These are phyloP conservation scores for Reticulitermes speratus DNA, from an alignment of 1,140 invertebrate species.

Conservation along the genomic window DNA sequence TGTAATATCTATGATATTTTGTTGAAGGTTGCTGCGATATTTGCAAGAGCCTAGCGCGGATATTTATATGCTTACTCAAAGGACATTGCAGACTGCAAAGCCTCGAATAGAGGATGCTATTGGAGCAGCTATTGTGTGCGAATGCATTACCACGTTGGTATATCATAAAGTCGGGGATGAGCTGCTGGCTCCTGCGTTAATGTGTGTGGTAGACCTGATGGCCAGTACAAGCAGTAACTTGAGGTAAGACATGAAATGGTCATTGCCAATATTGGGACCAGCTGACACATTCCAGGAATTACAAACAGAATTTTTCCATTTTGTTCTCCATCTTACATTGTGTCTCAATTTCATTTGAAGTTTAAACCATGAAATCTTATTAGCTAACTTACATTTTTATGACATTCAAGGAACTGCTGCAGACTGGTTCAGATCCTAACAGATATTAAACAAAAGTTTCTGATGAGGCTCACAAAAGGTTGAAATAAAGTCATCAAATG, in stretches of 20 bases:
- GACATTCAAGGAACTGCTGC: no score
- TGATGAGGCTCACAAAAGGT: no score
- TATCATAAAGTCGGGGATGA: background rate
- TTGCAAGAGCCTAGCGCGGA: background rate
- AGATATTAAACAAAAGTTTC: no score
- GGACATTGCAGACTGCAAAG: background rate
- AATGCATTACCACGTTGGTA: conserved; percentile 17
- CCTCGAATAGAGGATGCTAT: background rate
- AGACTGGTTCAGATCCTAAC: no score
- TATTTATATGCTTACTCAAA: conserved; percentile 2
- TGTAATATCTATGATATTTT: background rate
- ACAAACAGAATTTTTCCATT: no score
- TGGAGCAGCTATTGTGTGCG: background rate
- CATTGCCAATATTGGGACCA: no score
- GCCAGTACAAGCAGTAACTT: background rate
- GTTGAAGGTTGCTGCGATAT: conserved; percentile 14
- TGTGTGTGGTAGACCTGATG: background rate
- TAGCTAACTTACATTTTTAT: no score
- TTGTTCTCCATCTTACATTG: no score
- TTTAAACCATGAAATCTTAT: no score
- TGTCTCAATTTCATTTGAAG: no score
- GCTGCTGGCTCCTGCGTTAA: background rate
- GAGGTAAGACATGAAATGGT: background rate
- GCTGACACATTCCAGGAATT: no score
- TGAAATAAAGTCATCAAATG: no score